phyloP scores from a whole-genome alignment of 1,140 invertebrate genomes.

The Apocrypta bakeri region DNA sequence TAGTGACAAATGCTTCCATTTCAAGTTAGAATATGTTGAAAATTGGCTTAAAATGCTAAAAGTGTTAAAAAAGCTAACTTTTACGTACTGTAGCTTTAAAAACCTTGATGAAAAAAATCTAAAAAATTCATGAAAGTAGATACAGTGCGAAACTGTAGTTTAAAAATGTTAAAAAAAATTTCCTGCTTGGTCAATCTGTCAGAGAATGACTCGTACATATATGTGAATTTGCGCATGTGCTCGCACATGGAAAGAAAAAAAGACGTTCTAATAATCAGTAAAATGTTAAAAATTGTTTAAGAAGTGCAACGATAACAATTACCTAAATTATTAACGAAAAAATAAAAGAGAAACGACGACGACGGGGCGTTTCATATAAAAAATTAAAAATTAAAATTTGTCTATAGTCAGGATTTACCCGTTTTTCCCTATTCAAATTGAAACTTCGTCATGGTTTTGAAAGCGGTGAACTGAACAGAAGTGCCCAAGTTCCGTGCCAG shows the following conservation, averaged over 20 bases:
- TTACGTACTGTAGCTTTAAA: no score
- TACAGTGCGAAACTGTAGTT: no score
- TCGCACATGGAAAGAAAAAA: background rate
- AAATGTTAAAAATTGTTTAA: background rate
- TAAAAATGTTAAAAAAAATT: no score
- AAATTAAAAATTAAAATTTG: slow-evolving; percentile 33
- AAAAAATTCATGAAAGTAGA: no score
- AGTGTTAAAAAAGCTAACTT: no score
- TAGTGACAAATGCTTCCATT: no score
- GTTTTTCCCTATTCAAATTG: slow-evolving; percentile 48
- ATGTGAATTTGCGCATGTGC: background rate
- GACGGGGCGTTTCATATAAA: background rate
- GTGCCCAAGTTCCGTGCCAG: background rate
- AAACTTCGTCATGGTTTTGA: slow-evolving; percentile 13
- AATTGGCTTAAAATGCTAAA: no score
- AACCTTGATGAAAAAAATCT: no score
- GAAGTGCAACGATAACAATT: slow-evolving; percentile 40
- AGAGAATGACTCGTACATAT: no score
- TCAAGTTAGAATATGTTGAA: no score
- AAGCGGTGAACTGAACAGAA: slow-evolving; percentile 11
- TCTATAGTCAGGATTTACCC: slow-evolving; percentile 28
- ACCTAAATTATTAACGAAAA: slow-evolving; percentile 25
- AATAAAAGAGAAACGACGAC: background rate
- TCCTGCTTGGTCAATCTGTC: no score
- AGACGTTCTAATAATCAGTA: background rate